These are phyloP conservation scores for Lithophane ornitopus DNA, from an alignment of 2,888 invertebrate genomes.

Conservation along the genomic window DNA sequence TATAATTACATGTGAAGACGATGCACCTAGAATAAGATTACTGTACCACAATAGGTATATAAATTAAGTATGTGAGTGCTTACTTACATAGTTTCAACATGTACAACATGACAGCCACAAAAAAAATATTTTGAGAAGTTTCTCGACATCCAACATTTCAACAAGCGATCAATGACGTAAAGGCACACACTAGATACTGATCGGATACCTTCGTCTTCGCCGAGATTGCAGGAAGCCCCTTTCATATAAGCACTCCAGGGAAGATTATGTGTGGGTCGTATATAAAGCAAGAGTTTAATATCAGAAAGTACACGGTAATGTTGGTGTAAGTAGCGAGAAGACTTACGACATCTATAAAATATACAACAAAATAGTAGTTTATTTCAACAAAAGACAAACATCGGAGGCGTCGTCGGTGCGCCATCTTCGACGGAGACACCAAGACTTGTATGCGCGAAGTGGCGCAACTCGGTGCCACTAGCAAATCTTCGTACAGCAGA, in stretches of 20 bases:
- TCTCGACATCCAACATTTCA: neutral
- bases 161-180: constrained; percentile 11
- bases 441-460: constrained; percentile 57
- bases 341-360: constrained; percentile 8
- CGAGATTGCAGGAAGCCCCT: constrained; percentile 24
- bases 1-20: too few relatives aligned
- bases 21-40: too few relatives aligned
- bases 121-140: neutral
- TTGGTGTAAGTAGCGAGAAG: neutral
- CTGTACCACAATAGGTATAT: too few relatives aligned
- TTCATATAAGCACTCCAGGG: constrained; percentile 6
- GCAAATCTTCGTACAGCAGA: constrained; percentile 87
- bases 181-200: constrained; percentile 14
- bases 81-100: neutral
- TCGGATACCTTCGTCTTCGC: constrained; percentile 39
- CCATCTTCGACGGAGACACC: constrained; percentile 62
- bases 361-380: constrained; percentile 56
- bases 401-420: constrained; percentile 34
- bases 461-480: constrained; percentile 58
- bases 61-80: too few relatives aligned
- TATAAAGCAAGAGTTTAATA: constrained; percentile 13
- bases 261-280: constrained; percentile 25
- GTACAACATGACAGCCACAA: neutral
- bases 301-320: neutral
- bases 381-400: constrained; percentile 68